Percentiles rank a stretch among this genome's conserved stretches.
Evolutionary conservation across 2,888 invertebrate genomes (phyloP).

Genomic region (Tenthredo amoena): DNA sequence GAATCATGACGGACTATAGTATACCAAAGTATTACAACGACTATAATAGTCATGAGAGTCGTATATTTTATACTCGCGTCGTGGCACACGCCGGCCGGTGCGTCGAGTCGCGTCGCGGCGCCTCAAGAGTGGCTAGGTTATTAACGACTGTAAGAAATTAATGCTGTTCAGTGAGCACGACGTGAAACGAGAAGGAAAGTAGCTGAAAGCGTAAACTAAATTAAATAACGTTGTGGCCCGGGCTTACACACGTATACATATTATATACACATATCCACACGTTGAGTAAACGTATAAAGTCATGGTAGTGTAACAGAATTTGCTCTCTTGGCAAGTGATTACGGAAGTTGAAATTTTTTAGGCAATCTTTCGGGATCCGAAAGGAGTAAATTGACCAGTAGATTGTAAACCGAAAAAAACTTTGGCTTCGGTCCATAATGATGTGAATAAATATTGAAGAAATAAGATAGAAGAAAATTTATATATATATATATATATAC

Average conservation of each 20-base stretch:
- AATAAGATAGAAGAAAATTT: neutral
- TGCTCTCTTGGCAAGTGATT: neutral
- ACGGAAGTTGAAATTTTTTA: neutral
- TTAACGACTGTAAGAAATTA: conserved; percentile 67
- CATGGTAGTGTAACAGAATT: neutral
- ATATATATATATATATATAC: neutral
- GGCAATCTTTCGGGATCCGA: neutral
- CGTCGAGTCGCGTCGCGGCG: conserved; percentile 5
- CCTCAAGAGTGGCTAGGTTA: conserved; percentile 45
- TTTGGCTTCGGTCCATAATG: neutral
- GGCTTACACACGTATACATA: neutral
- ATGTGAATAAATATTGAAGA: neutral
- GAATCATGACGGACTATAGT: neutral
- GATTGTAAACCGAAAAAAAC: neutral
- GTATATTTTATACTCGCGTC: conserved; percentile 13
- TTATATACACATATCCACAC: neutral
- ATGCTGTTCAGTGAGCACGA: conserved; percentile 67
- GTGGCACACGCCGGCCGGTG: conserved; percentile 9
- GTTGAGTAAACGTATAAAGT: neutral
- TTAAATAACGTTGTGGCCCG: conserved; percentile 66
- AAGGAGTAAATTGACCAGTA: neutral
- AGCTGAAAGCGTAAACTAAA: conserved; percentile 73
- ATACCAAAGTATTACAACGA: neutral
- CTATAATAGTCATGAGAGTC: neutral
- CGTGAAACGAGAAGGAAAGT: conserved; percentile 71